These are phyloP conservation scores for Vireo griseus DNA, from an alignment of 2,797 vertebrate genomes.

Conservation along the genomic window DNA sequence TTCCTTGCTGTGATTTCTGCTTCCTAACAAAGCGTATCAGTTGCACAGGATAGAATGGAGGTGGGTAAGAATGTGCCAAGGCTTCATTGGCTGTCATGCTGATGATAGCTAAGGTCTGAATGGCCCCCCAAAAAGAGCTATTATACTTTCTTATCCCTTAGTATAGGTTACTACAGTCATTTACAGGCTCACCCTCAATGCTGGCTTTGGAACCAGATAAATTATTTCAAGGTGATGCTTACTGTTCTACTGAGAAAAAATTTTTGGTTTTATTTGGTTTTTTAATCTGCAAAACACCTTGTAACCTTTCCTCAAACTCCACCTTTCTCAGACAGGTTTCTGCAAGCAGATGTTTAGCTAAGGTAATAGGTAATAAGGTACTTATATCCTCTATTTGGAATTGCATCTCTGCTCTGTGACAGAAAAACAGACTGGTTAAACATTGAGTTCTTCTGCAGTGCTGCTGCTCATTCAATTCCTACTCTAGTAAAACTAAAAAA, in stretches of 20 bases:
- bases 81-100: not conserved
- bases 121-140: not conserved
- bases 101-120: not conserved
- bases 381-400: not conserved
- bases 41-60: not conserved
- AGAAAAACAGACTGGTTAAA: not conserved
- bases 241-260: not conserved
- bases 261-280: not conserved
- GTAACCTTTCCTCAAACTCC: not conserved
- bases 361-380: not conserved
- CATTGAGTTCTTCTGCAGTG: not conserved
- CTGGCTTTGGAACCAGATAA: not conserved
- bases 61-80: not conserved
- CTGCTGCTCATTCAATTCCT: not conserved
- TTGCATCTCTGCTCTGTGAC: not conserved
- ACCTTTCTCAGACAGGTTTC: not conserved
- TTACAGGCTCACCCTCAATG: not conserved
- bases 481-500: not conserved
- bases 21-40: not conserved
- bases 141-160: not conserved
- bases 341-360: not conserved
- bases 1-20: not conserved
- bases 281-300: not conserved
- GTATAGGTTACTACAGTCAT: not conserved
- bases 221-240: not conserved